Base-by-base conservation (phyloP, 2,888 invertebrate genomes). In the Cerastis leucographa region DNA sequence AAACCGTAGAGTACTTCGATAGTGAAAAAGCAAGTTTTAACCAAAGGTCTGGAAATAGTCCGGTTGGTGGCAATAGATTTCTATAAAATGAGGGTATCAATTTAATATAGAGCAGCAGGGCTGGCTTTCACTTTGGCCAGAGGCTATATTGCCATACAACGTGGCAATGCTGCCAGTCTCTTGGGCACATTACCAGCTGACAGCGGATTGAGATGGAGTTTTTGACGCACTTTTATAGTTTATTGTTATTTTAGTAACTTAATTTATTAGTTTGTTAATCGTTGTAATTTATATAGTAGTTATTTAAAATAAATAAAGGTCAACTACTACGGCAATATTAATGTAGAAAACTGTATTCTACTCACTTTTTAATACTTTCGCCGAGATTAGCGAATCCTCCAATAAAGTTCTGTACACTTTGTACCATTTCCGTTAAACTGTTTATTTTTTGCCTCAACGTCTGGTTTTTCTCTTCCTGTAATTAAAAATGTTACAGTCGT, bases 401-500 rank as follows among this genome's bases (percentile, higher is more conserved):
- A 78, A 99, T 98, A 9, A 98, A 98, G 92, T 99, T 99, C 95
- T 99, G 99, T 17, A 99, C 99, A 73, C 98, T 98, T 89, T 99
- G 98, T 40, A 99, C 98, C 74, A 99, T 99, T 94, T 99, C 99
- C 93, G 99, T 99, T 78, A 99, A 98, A 35, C 98, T 98, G 92
- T 98, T 98, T 70, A 99, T 94, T 87, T 98, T 97, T 93, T 99
- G 99, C 92, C 99, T 98, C 79, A 99, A 96, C 83, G 98, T 98
- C 92, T 98, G 98, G 93, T 98, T 99, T 94, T 99, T 99, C 92
- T 99, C 99, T 93, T 99, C 99, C 98, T 98, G 82, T 35, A 85
- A 87, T 70, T 72, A 88, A 71, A 94, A 91, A 71, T 49, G 25
- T 62, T 62, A 66, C 14, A 44, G 49, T 69, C 9, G 51, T 71